Percentiles rank a stretch among this genome's conserved stretches.
phyloP scores from a whole-genome alignment of 1,140 invertebrate species.

The Trinorchestia longiramus region DNA sequence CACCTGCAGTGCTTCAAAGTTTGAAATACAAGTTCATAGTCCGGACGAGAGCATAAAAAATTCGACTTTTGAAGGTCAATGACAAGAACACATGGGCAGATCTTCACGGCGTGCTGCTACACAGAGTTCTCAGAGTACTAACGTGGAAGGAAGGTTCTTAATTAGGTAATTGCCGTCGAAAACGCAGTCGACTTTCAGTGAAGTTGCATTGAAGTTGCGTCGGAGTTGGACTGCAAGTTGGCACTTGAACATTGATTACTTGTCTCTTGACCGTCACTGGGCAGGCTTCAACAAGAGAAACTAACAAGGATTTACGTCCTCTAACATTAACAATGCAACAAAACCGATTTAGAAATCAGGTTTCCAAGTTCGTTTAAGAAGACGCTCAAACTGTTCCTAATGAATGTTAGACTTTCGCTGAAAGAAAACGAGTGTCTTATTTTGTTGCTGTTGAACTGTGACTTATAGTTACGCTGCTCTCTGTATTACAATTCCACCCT shows the following conservation, averaged over 20 bases:
- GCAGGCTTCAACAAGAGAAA: not conserved
- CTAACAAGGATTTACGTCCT: not conserved
- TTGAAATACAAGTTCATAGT: not conserved
- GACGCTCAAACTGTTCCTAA: not conserved
- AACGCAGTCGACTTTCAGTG: not conserved
- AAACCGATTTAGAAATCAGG: not conserved
- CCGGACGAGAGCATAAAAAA: not conserved
- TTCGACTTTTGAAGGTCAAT: not conserved
- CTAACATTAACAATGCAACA: not conserved
- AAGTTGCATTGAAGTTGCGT: not conserved
- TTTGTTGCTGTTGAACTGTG: not conserved
- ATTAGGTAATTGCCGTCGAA: not conserved
- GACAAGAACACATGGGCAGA: not conserved
- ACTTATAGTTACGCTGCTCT: not conserved
- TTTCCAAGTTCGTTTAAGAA: not conserved
- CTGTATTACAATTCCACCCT: not conserved
- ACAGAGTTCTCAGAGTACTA: not conserved
- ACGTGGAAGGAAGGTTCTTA: not conserved
- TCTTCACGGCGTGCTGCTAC: not conserved
- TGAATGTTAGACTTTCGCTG: not conserved
- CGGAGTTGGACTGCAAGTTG: not conserved
- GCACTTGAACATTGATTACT: conserved; percentile 1
- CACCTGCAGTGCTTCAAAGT: not conserved
- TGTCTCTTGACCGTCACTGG: not conserved
- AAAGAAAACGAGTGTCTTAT: not conserved